These are phyloP conservation scores for Aphodius sticticus DNA, from an alignment of 2,888 invertebrate species.

Conservation along the genomic window DNA sequence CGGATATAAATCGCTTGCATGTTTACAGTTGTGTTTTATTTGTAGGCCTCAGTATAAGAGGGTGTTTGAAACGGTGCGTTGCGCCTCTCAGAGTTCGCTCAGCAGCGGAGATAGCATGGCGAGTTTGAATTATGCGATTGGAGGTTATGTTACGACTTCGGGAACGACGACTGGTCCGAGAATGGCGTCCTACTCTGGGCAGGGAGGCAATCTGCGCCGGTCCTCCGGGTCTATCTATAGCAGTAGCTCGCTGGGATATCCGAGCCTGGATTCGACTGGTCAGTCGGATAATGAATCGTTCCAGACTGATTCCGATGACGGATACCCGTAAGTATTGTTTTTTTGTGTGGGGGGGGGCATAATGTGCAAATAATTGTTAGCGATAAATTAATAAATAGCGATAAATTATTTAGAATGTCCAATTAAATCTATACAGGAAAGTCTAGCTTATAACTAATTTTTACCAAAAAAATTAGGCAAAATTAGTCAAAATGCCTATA, in stretches of 20 bases:
- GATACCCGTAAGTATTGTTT: slow-evolving; percentile 70
- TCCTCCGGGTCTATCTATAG: slow-evolving; percentile 63
- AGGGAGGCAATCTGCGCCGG: slow-evolving; percentile 55
- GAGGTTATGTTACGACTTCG: slow-evolving; percentile 38
- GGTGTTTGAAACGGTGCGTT: slow-evolving; percentile 91
- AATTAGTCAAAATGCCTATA: no score
- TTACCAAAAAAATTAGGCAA: no score
- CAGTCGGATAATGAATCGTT: slow-evolving; percentile 66
- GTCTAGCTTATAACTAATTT: no score
- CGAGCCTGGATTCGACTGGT: slow-evolving; percentile 65
- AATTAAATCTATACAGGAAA: no score
- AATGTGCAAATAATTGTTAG: no score
- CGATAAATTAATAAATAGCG: no score
- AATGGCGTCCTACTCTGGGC: slow-evolving; percentile 60
- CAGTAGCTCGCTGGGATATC: slow-evolving; percentile 60
- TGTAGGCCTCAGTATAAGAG: slow-evolving; percentile 82
- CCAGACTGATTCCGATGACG: slow-evolving; percentile 75
- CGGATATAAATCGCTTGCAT: no score
- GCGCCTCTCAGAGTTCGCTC: slow-evolving; percentile 68
- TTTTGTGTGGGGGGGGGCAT: no score
- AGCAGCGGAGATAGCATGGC: slow-evolving; percentile 64
- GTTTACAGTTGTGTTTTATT: slow-evolving; percentile 43
- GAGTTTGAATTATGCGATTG: slow-evolving; percentile 41
- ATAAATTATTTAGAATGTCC: no score
- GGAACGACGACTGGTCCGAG: slow-evolving; percentile 59